Evolutionary conservation across 2,113 vertebrate species (phyloP).

Genomic region (Spea multiplicata): DNA sequence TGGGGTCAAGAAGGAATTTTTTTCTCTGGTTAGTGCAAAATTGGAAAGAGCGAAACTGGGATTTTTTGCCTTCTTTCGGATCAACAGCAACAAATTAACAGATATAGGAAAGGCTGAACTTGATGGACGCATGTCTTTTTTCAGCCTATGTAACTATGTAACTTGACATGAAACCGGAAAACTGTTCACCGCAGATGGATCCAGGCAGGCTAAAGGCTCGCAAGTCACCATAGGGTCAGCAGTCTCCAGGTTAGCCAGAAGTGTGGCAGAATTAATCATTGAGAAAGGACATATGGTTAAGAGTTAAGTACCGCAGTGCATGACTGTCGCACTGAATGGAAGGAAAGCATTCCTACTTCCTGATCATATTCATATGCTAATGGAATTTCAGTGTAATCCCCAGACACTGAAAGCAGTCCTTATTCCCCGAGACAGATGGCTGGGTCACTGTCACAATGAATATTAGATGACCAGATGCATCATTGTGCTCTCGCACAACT

Average conservation of each 20-base stretch:
- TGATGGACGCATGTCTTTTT: too few relatives aligned
- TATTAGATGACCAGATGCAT: slow-evolving; percentile 16
- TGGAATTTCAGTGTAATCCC: neutral
- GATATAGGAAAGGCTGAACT: too few relatives aligned
- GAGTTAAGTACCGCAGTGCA: neutral
- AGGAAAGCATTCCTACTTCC: neutral
- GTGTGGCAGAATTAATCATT: neutral
- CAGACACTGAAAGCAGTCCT: slow-evolving; percentile 2
- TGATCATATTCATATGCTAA: slow-evolving; percentile 10
- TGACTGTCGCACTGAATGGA: neutral
- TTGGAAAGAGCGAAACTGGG: too few relatives aligned
- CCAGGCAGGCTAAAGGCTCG: too few relatives aligned
- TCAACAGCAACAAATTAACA: too few relatives aligned
- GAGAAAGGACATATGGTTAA: neutral
- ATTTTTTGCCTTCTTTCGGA: too few relatives aligned
- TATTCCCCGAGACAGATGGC: slow-evolving; percentile 35
- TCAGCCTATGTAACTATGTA: too few relatives aligned
- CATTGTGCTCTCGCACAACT: neutral
- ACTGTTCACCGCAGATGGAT: too few relatives aligned
- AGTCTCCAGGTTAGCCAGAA: neutral
- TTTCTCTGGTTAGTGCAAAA: too few relatives aligned
- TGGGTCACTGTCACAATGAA: slow-evolving; percentile 8
- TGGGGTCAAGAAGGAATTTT: too few relatives aligned
- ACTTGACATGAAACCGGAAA: too few relatives aligned
- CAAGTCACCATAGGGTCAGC: too few relatives aligned